Percentiles rank a stretch among this genome's conserved stretches.
Evolutionary conservation across 2,888 invertebrate genomes (phyloP).

Genomic region (Synergus japonicus): DNA sequence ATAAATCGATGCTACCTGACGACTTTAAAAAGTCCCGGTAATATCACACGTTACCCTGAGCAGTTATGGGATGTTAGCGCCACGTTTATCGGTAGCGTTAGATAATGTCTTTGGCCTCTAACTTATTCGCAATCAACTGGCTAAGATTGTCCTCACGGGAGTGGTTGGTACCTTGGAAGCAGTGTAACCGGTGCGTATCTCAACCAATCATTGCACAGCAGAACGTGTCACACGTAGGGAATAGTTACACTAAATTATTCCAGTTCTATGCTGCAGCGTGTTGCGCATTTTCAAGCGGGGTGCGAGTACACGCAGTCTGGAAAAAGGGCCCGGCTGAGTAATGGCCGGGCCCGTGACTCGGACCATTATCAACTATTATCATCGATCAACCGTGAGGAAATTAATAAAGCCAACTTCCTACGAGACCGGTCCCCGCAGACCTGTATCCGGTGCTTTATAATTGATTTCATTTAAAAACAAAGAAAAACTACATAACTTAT

Average conservation of each 20-base stretch:
- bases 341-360: slow-evolving; percentile 60
- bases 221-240: slow-evolving; percentile 57
- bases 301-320: slow-evolving; percentile 51
- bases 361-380: slow-evolving; percentile 65
- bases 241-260: slow-evolving; percentile 66
- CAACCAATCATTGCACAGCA: slow-evolving; percentile 62
- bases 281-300: slow-evolving; percentile 54
- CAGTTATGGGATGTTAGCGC: slow-evolving; percentile 51
- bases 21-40: slow-evolving; percentile 44
- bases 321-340: slow-evolving; percentile 61
- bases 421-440: slow-evolving; percentile 46
- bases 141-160: slow-evolving; percentile 42
- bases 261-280: slow-evolving; percentile 53
- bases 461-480: not conserved
- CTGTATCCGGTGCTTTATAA: slow-evolving; percentile 28
- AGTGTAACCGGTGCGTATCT: slow-evolving; percentile 62
- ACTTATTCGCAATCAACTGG: slow-evolving; percentile 53
- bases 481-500: not conserved
- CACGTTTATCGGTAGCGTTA: slow-evolving; percentile 52
- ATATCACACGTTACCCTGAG: slow-evolving; percentile 53
- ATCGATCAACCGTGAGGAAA: slow-evolving; percentile 63
- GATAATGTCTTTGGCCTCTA: slow-evolving; percentile 50
- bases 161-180: slow-evolving; percentile 41
- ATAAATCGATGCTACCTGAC: not conserved
- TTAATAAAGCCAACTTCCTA: slow-evolving; percentile 63